A percentile compares a stretch with the other conserved stretches of the same genome.
Evolutionary conservation across 2,888 invertebrate species (phyloP).

Genomic region (Ametastegia equiseti): DNA sequence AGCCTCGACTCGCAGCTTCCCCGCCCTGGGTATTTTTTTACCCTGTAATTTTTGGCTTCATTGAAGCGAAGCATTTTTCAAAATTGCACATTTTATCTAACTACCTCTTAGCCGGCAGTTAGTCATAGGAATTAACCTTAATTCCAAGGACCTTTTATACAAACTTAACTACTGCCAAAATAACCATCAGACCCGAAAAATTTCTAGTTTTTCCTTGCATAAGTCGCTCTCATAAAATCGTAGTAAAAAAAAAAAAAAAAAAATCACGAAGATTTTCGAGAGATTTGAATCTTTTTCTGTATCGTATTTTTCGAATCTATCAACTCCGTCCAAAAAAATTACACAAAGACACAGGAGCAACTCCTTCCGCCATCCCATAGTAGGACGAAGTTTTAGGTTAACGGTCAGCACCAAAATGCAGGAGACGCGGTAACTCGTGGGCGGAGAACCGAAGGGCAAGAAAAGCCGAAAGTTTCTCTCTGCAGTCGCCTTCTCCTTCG

Average conservation of each 20-base stretch:
- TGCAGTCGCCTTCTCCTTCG: conserved; percentile 9
- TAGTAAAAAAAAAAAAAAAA: background rate
- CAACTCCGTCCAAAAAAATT: background rate
- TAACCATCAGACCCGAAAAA: conserved; percentile 5
- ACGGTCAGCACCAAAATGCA: background rate
- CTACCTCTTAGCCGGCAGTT: conserved; percentile 49
- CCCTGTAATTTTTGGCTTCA: conserved; percentile 70
- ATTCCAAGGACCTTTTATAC: background rate
- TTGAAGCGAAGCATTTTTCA: conserved; percentile 64
- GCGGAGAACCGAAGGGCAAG: conserved; percentile 29
- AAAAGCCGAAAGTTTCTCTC: conserved; percentile 32
- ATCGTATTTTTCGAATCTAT: background rate
- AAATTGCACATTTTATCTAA: conserved; percentile 67
- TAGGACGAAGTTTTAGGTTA: conserved; percentile 13
- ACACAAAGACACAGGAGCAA: background rate
- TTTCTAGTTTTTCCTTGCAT: background rate
- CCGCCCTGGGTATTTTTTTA: conserved; percentile 56
- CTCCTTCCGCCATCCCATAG: background rate
- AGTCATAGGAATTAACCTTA: conserved; percentile 29
- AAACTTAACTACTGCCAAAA: background rate
- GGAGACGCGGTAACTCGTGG: background rate
- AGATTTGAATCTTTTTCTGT: background rate
- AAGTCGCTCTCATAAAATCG: background rate
- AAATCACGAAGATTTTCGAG: background rate
- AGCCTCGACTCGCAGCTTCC: conserved; percentile 42